phyloP scores from a whole-genome alignment of 2,113 vertebrate species.

The Prinia subflava region DNA sequence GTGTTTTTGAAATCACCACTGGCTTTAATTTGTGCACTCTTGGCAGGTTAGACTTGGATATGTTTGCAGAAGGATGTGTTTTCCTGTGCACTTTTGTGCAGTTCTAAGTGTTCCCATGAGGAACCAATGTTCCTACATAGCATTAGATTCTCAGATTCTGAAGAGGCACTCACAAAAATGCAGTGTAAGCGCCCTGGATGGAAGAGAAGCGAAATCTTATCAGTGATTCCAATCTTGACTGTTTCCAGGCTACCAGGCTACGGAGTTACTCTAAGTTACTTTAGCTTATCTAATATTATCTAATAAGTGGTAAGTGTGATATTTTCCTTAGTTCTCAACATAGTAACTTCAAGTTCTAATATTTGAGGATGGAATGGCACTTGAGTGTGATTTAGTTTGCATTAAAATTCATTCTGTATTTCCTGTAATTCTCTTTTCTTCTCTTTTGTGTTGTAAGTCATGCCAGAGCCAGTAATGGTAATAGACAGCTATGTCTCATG shows the following conservation, averaged over 20 bases:
- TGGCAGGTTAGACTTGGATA: background rate
- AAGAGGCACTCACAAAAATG: conserved; percentile 1
- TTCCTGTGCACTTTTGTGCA: background rate
- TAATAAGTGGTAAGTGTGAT: background rate
- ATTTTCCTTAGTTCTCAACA: background rate
- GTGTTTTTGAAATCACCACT: background rate
- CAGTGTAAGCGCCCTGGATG: background rate
- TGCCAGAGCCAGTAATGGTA: background rate
- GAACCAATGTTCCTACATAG: background rate
- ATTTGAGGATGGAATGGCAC: background rate
- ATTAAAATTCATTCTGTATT: background rate
- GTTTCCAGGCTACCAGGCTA: background rate
- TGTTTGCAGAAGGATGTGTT: background rate
- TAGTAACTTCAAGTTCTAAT: background rate
- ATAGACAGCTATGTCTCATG: conserved; percentile 2
- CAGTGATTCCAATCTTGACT: background rate
- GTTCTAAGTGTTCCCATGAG: background rate
- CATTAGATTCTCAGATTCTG: background rate
- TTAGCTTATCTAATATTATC: background rate
- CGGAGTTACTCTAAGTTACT: background rate
- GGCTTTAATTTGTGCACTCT: background rate
- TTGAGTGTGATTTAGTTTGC: conserved; percentile 19
- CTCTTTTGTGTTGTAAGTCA: background rate
- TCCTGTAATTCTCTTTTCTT: background rate
- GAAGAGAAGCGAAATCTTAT: background rate